These are phyloP conservation scores for Eurystomus gularis DNA, from an alignment of 2,113 vertebrate genomes.

Conservation along the genomic window DNA sequence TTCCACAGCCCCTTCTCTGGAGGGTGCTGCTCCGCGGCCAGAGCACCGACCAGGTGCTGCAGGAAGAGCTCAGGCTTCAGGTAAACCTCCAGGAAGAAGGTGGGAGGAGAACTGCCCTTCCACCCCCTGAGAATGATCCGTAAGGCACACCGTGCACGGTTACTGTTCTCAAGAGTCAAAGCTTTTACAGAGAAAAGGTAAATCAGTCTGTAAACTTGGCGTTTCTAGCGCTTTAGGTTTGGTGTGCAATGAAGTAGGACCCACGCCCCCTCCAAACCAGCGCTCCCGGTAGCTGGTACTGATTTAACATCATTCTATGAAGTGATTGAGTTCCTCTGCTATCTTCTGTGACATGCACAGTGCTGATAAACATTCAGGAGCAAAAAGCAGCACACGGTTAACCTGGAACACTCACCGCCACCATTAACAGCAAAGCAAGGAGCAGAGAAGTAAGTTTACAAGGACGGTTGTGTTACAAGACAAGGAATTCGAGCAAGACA, in stretches of 20 bases:
- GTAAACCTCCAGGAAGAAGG: neutral
- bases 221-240: neutral
- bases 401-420: neutral
- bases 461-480: too few species aligned
- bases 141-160: neutral
- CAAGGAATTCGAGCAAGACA: too few species aligned
- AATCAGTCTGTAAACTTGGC: neutral
- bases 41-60: neutral
- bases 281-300: neutral
- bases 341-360: too few species aligned
- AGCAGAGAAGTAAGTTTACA: neutral
- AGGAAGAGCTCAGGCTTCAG: neutral
- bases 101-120: neutral
- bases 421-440: neutral
- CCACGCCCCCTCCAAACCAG: neutral
- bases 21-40: accelerated
- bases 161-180: neutral
- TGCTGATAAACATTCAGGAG: neutral
- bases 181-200: neutral
- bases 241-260: neutral
- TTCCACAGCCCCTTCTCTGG: neutral
- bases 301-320: neutral
- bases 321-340: neutral
- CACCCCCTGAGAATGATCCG: neutral
- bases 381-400: neutral